Evolutionary conservation across 2,797 vertebrate genomes (phyloP), one percentile per base, ranked within the genome.

Genomic region (Gallinago stenura): DNA sequence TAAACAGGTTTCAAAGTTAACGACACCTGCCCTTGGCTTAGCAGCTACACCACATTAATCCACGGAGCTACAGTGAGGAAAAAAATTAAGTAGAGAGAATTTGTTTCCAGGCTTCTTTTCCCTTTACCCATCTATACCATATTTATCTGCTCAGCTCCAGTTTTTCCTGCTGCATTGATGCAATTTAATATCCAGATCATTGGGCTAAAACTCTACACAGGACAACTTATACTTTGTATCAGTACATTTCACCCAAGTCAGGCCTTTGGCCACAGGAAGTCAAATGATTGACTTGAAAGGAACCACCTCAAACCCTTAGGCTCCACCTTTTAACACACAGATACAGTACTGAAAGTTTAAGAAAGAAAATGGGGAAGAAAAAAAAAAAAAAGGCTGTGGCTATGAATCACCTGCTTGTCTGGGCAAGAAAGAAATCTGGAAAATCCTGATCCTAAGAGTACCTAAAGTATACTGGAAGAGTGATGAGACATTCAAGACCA

Each of bases 1-100:
- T 91, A 41, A 80, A 90, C 77, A 77, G 78, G 94, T 94, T 92
- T 88, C 46, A 56, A 66, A 95, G 61, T 53, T 51, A 92, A 84
- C 2, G 2, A 37, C 88, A 87, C 48, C 86, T 79, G 46, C 48
- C 33, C 14, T 66, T 64, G 71, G 54, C 56, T 79, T n/a, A 30
- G 48, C 48, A 87, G 46, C 69, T 66, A 90, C 33, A 81, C 33
- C 54, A 79, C 19, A 30, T 68, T 71, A 89, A 79, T 69, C 51
- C 57, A 62, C 30, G 21, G 33, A 83, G 39, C 65, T 61, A 15
- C 24, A 76, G 33, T 26, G 9, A 88, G 9, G 19, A 70, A 41
- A 82, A 30, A 31, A 83, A 64, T 7, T 26, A 57, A 65, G 51
- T 9, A 45, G 9, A 56, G 8, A 68, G 8, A 68, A 81, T 12